A percentile compares a stretch with the other conserved stretches of the same genome.
Conservation (phyloP, 2,888 invertebrate genomes). For the Thumatha senex region DNA sequence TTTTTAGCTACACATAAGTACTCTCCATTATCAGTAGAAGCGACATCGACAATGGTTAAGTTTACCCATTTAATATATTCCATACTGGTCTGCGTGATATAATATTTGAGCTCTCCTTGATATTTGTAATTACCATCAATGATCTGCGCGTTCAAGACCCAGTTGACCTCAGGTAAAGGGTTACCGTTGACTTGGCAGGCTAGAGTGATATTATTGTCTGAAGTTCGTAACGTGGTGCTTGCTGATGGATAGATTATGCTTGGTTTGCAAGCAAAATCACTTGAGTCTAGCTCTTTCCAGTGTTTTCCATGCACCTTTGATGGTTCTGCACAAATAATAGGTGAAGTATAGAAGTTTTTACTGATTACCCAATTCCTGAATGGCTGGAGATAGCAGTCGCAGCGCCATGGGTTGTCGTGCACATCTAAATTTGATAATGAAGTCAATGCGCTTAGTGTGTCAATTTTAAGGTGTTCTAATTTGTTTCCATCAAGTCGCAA, state of each 20-base stretch:
- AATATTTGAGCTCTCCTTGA: slow-evolving; percentile 78
- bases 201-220: slow-evolving; percentile 87
- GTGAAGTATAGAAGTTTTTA: slow-evolving; percentile 88
- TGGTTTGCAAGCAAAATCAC: slow-evolving; percentile 93
- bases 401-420: slow-evolving; percentile 93
- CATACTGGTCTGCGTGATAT: slow-evolving; percentile 53
- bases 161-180: slow-evolving; percentile 89
- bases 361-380: slow-evolving; percentile 91
- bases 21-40: slow-evolving; percentile 86
- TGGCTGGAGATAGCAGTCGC: slow-evolving; percentile 91
- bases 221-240: slow-evolving; percentile 84
- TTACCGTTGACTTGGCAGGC: slow-evolving; percentile 90
- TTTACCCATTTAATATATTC: slow-evolving; percentile 85
- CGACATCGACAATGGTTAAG: slow-evolving; percentile 86
- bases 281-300: slow-evolving; percentile 88
- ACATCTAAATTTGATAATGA: slow-evolving; percentile 89
- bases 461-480: slow-evolving; percentile 86
- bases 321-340: slow-evolving; percentile 90
- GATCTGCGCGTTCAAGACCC: slow-evolving; percentile 87
- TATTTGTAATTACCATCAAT: slow-evolving; percentile 80
- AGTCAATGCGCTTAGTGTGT: slow-evolving; percentile 85
- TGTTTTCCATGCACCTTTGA: slow-evolving; percentile 85
- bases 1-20: slow-evolving; percentile 93
- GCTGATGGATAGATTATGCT: slow-evolving; percentile 86
- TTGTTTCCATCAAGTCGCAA: slow-evolving; percentile 90